Percentiles rank a stretch among this genome's conserved stretches.
Evolutionary conservation across 2,888 invertebrate genomes (phyloP).

Genomic region (Caenorhabditis sp.): DNA sequence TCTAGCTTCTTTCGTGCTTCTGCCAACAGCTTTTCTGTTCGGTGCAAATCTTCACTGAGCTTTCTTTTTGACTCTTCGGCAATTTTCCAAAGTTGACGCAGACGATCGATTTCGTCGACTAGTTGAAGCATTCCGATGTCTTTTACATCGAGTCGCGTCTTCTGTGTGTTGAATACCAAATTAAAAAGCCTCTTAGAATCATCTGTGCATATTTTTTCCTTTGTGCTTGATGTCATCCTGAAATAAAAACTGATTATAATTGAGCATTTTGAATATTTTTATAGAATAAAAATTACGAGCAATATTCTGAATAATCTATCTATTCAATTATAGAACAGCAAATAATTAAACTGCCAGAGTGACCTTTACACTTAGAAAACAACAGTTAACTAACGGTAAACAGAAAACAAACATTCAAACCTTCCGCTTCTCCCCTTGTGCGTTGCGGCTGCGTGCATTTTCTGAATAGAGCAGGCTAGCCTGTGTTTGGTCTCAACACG

Average conservation of each 20-base stretch:
- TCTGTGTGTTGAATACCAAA: constrained; percentile 33
- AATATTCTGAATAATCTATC: no score
- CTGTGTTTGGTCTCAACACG: not conserved
- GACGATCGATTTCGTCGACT: constrained; percentile 37
- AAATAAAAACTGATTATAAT: constrained; percentile 1
- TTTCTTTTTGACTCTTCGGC: constrained; percentile 30
- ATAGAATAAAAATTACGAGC: constrained; percentile 11
- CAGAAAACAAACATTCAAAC: constrained; percentile 4
- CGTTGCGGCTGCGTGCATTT: not conserved
- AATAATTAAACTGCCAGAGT: no score
- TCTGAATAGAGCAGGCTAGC: not conserved
- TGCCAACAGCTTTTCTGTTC: constrained; percentile 22
- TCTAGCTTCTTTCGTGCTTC: constrained; percentile 34
- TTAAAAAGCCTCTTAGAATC: constrained; percentile 27
- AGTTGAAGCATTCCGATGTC: constrained; percentile 36
- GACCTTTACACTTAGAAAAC: no score
- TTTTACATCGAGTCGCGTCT: constrained; percentile 22
- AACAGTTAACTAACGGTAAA: not conserved
- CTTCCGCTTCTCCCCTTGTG: not conserved
- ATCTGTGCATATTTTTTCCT: constrained; percentile 33
- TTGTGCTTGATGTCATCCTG: constrained; percentile 38
- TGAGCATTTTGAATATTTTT: not conserved
- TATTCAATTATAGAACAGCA: no score
- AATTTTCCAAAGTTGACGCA: constrained; percentile 36
- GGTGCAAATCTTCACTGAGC: constrained; percentile 14